Evolutionary conservation across 2,888 invertebrate genomes (phyloP).

Genomic region (Acholoe squamosa): DNA sequence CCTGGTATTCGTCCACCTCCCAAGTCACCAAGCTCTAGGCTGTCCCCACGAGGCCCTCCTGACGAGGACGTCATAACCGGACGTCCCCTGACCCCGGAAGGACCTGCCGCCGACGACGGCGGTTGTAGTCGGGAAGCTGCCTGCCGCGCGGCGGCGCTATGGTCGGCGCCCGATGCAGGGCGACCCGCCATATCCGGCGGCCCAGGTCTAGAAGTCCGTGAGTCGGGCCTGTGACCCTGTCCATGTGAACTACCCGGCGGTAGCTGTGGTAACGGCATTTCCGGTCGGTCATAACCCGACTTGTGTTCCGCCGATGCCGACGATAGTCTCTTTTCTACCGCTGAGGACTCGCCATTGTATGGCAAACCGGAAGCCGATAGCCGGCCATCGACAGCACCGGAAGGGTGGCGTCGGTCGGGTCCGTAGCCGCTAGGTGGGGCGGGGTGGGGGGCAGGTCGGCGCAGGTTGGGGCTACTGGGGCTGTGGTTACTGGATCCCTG

Average conservation of each 20-base stretch:
- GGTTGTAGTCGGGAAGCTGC: background rate
- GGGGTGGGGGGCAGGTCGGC: slow-evolving; percentile 63
- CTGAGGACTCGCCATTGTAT: background rate
- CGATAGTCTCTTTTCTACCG: slow-evolving; percentile 21
- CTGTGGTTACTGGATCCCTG: slow-evolving; percentile 51
- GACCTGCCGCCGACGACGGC: background rate
- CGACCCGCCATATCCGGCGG: slow-evolving; percentile 23
- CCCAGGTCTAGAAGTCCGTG: background rate
- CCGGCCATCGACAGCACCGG: background rate
- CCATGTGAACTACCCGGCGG: background rate
- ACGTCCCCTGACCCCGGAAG: background rate
- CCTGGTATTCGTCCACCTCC: background rate
- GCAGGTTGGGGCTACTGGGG: slow-evolving; percentile 60
- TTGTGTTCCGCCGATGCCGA: background rate
- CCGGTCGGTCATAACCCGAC: slow-evolving; percentile 2
- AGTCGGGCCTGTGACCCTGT: background rate
- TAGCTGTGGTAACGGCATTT: background rate
- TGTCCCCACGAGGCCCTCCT: background rate
- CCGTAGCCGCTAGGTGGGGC: background rate
- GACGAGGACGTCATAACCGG: background rate
- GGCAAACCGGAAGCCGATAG: background rate
- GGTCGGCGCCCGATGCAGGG: background rate
- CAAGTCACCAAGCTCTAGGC: slow-evolving; percentile 40
- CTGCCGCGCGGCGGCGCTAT: background rate
- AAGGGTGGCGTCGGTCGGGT: background rate